Base-by-base conservation (phyloP, 2,888 invertebrate genomes). In the Pyrrhia umbra region DNA sequence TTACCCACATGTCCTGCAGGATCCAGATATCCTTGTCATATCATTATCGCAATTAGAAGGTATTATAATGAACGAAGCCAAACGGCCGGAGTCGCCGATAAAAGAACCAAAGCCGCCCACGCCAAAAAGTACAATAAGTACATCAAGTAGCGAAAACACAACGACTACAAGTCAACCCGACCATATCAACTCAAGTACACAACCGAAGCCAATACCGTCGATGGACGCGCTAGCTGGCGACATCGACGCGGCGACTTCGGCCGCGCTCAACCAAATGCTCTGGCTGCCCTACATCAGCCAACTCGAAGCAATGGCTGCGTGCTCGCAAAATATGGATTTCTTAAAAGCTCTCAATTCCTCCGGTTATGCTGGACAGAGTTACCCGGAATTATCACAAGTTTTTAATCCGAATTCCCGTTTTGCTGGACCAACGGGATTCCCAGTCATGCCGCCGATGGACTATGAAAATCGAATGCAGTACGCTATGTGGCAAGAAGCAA, bases 11-110 rank as follows among this genome's bases (percentile, higher is more conserved):
- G 93, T 97, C 9, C 91, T 97, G 42, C 96, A 97, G 84, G 97
- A 97, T 90, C 97, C 97, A 0, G 97, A 98, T 85, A 96, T 97
- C 75, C 89, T 97, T 51, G 97, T 97, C 18, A 96, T 98, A 82
- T 97, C 97, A 5, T 89, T 97, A 83, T 95, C 96, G 9, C 97
- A 97, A 88, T 91, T 98, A 56, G 97, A 96, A 89, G 95, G 95
- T 2, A 96, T 96, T 60, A 88, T 96, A 60, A 93, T 95, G 69
- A 96, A 96, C 75, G 95, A 96, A 75, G 77, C 78, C 68, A 85
- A 89, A 80, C 75, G 85, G 70, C 46, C 75, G 20, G 77, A 82
- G 34, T 80, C 83, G 16, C 76, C 82, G 51, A 83, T 83, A 81
- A 81, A 75, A 34, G 85, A 86, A 74, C 50, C 73, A 55, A 81